phyloP scores from a whole-genome alignment of 2,888 invertebrate genomes.

The Cordilura impudica region DNA sequence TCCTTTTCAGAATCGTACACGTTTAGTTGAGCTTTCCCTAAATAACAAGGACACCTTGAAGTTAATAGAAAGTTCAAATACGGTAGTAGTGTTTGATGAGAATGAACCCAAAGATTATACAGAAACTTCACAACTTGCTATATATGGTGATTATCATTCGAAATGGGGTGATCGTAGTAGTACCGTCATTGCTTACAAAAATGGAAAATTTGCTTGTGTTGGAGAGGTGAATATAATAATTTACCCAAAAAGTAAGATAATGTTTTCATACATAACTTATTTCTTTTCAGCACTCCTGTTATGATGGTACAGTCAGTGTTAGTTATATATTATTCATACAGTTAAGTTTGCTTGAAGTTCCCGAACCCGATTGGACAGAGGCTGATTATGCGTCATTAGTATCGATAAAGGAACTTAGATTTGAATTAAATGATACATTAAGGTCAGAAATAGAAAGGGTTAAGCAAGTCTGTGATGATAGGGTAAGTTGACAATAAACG shows the following conservation, averaged over 20 bases:
- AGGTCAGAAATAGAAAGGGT: slow-evolving; percentile 77
- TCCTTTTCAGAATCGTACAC: slow-evolving; percentile 76
- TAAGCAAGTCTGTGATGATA: slow-evolving; percentile 71
- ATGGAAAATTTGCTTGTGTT: slow-evolving; percentile 79
- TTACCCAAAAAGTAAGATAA: background rate
- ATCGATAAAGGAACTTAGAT: slow-evolving; percentile 77
- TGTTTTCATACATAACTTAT: background rate
- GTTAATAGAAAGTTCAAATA: slow-evolving; percentile 76
- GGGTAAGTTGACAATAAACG: slow-evolving; percentile 68
- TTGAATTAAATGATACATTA: slow-evolving; percentile 78
- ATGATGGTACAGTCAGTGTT: slow-evolving; percentile 77
- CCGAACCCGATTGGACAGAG: slow-evolving; percentile 75
- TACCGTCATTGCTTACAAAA: slow-evolving; percentile 78
- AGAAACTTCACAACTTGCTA: slow-evolving; percentile 74
- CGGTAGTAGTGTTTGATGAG: slow-evolving; percentile 77
- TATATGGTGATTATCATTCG: slow-evolving; percentile 79
- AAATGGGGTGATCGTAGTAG: slow-evolving; percentile 82
- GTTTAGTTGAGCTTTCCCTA: slow-evolving; percentile 74
- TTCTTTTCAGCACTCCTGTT: slow-evolving; percentile 73
- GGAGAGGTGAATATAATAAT: slow-evolving; percentile 79
- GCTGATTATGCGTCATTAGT: slow-evolving; percentile 55
- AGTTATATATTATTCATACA: slow-evolving; percentile 74
- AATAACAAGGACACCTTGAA: slow-evolving; percentile 75
- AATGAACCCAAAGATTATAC: slow-evolving; percentile 73
- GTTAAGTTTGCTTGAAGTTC: slow-evolving; percentile 72